Evolutionary conservation across 2,888 invertebrate species (phyloP), one percentile per base, ranked within the genome.

Genomic region (Uropetala carovei): DNA sequence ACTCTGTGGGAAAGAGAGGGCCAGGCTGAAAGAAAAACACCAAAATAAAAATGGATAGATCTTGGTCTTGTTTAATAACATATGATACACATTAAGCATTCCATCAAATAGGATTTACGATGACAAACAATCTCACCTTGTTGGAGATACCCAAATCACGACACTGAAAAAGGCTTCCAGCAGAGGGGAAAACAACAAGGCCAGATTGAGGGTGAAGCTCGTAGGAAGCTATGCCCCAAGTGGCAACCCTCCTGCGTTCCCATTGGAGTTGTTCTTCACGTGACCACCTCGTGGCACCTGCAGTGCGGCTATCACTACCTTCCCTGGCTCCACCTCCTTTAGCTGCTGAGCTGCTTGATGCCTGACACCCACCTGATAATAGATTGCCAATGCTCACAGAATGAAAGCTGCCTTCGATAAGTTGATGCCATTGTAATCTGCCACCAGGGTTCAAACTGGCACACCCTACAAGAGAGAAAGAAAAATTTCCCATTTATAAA

Each of bases 151-250:
- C 97, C 93, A 96, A 96, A 94, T 98, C 98, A 92, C 97, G 95
- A 94, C 98, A 99, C 92, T 98, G 97, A 95, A 98, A 99, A 93
- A 99, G 96, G 93, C 98, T 97, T 92, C 98, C 98, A 0, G 98
- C 97, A 93, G 98, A 98, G 18, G 99, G 98, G 95, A 99, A 99
- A 92, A 99, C 97, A 93, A 99, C 97, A 94, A 98, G 97, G 57
- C 98, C 98, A 56, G 97, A 97, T 11, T 96, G 96, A 60, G 97
- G 96, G 94, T 99, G 98, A 92, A 99, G 96, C 95, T 99, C 98
- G 94, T 99, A 99, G 0, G 98, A 98, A 0, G 98, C 98, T 92
- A 99, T 99, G 43, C 99, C 99, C 97, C 98, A 98, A 0, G 98
- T 98, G 0, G 98, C 97, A 82, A 99, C 96, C 92, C 99, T 96